Base-by-base conservation (phyloP, 1,140 invertebrate genomes). In the Elymnias hypermnestra region DNA sequence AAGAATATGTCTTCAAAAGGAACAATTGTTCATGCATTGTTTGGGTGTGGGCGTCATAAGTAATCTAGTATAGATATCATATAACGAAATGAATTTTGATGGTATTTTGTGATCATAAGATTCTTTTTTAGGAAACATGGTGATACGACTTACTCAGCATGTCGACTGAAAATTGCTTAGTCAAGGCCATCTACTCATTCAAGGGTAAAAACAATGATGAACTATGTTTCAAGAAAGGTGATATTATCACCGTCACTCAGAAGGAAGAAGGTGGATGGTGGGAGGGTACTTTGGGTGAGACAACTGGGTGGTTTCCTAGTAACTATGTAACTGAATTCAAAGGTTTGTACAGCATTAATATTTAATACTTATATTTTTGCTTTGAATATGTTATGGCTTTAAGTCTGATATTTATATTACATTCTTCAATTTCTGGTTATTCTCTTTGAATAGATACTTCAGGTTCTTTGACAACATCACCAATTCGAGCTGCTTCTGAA, bases 241-340 rank as follows among this genome's bases (percentile, higher is more conserved):
- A 99, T 86, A 89, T 98, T 33, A 98, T 99, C 50, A 97, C 96
- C 8, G 93, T 99, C 18, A 98, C 97, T 2, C 95, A 97, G 81
- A 84, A 87, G 37, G 94, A 96, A 65, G 93, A 98, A 75, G 97
- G 97, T 33, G 97, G 96, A 15, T 98, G 97, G 91, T 99, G 97
- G 97, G 97, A 99, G 87, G 98, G 97, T 8, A 98, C 97, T 1
- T 86, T 98, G 10, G 91, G 94, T 53, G 97, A 96, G 37, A 94
- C 95, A 76, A 98, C 97, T 52, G 97, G 97, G 58, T 99, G 98
- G 98, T 99, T 99, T 88, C 98, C 98, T 49, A 96, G 95, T 57
- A 98, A 98, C 87, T 99, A 98, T 90, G 96, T 98, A 10, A 94
- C 93, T 68, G 95, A 97, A 78, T 92, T 92, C 67, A 95, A 94